A percentile compares a stretch with the other conserved stretches of the same genome.
phyloP scores from a whole-genome alignment of 2,888 invertebrate genomes.

The Icerya purchasi region DNA sequence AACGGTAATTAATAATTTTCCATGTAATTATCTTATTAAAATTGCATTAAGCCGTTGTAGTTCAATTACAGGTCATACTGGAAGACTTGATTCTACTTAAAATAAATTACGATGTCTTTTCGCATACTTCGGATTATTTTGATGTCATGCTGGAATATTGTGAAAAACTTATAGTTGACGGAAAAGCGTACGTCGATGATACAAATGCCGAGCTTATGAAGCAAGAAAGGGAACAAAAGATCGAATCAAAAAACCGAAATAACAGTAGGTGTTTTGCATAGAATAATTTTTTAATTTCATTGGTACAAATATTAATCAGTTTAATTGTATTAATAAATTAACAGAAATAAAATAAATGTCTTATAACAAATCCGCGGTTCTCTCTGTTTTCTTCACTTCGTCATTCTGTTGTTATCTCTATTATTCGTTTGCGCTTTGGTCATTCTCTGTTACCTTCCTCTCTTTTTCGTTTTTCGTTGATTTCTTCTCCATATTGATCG shows the following conservation, averaged over 20 bases:
- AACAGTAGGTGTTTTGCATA: slow-evolving; percentile 51
- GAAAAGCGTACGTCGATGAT: slow-evolving; percentile 91
- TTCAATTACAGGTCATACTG: slow-evolving; percentile 40
- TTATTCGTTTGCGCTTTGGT: too few species aligned
- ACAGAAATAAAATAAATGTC: too few species aligned
- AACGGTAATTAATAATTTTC: neutral
- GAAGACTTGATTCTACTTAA: slow-evolving; percentile 80
- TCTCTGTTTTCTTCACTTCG: too few species aligned
- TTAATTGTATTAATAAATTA: too few species aligned
- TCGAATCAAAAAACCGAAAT: slow-evolving; percentile 61
- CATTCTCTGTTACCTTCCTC: too few species aligned
- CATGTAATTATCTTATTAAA: too few species aligned
- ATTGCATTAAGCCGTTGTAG: neutral
- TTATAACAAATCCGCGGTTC: too few species aligned
- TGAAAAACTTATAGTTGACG: slow-evolving; percentile 61
- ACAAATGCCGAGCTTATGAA: slow-evolving; percentile 91
- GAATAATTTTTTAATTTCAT: too few species aligned
- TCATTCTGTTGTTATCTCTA: too few species aligned
- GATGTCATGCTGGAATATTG: slow-evolving; percentile 74
- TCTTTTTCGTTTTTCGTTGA: too few species aligned
- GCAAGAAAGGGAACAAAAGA: slow-evolving; percentile 68
- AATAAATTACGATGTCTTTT: slow-evolving; percentile 77
- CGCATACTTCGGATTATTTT: slow-evolving; percentile 93
- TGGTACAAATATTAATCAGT: too few species aligned
- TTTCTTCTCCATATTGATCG: too few species aligned